Conservation (phyloP, 2,113 vertebrate genomes). For the Theristicus caerulescens region DNA sequence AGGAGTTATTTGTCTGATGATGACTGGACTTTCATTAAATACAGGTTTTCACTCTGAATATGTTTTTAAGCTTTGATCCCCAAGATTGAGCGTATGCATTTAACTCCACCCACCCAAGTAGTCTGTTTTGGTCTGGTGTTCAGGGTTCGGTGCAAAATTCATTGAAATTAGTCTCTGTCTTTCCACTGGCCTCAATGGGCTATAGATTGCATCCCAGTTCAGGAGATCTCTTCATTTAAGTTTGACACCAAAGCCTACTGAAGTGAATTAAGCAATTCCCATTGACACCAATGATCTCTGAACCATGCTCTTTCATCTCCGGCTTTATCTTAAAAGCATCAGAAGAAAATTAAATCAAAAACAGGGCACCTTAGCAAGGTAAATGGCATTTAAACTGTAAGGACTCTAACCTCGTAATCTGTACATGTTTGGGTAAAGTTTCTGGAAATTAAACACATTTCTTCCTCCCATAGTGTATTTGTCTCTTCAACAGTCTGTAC, state of each 20-base stretch:
- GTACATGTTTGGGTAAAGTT: not conserved
- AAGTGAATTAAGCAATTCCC: not conserved
- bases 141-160: not conserved
- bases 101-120: not conserved
- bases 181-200: not conserved
- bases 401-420: not conserved
- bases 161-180: not conserved
- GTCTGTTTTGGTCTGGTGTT: not conserved
- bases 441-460: slow-evolving; percentile 5
- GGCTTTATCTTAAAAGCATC: not conserved
- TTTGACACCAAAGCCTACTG: not conserved
- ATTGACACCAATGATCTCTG: not conserved
- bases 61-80: not conserved
- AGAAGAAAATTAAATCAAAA: not conserved
- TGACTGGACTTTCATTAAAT: not conserved
- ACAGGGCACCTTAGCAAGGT: not conserved
- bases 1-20: not conserved
- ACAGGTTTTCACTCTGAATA: not conserved
- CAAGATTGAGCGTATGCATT: not conserved
- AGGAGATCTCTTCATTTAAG: not conserved
- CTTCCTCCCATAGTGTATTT: not conserved
- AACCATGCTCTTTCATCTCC: not conserved
- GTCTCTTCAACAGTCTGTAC: not conserved
- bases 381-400: not conserved
- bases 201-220: not conserved